phyloP scores from a whole-genome alignment of 2,888 invertebrate genomes.

The Amiota communis region DNA sequence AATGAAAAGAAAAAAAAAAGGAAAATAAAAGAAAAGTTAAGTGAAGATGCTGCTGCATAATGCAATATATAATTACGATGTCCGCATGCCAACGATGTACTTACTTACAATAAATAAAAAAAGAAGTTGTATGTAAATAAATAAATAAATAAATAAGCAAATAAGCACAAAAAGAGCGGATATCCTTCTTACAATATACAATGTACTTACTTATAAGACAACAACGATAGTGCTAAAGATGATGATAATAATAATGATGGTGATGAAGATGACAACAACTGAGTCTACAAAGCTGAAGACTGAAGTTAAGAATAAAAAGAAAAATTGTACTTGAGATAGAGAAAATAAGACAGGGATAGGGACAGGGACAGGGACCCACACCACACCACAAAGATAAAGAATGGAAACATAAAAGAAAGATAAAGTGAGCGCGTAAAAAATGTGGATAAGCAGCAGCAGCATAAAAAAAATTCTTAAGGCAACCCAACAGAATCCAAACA shows the following conservation, averaged over 20 bases:
- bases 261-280: not conserved
- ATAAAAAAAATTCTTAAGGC: too few species aligned
- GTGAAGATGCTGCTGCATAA: slow-evolving; percentile 45
- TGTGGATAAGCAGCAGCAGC: not conserved
- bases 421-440: not conserved
- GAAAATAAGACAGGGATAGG: too few species aligned
- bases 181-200: slow-evolving; percentile 57
- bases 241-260: too few species aligned
- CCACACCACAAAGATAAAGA: not conserved
- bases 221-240: not conserved
- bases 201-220: not conserved
- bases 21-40: not conserved
- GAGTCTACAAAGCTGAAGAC: too few species aligned
- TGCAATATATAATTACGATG: slow-evolving; percentile 53
- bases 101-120: too few species aligned
- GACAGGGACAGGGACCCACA: too few species aligned
- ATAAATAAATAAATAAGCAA: slow-evolving; percentile 3
- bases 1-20: not conserved
- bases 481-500: too few species aligned
- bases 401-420: not conserved
- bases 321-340: too few species aligned
- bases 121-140: not conserved
- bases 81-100: slow-evolving; percentile 47
- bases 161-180: slow-evolving; percentile 48
- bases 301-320: too few species aligned